Evolutionary conservation across 2,888 invertebrate species (phyloP), one percentile per base, ranked within the genome.

Genomic region (Enoplolaimus lenunculus): DNA sequence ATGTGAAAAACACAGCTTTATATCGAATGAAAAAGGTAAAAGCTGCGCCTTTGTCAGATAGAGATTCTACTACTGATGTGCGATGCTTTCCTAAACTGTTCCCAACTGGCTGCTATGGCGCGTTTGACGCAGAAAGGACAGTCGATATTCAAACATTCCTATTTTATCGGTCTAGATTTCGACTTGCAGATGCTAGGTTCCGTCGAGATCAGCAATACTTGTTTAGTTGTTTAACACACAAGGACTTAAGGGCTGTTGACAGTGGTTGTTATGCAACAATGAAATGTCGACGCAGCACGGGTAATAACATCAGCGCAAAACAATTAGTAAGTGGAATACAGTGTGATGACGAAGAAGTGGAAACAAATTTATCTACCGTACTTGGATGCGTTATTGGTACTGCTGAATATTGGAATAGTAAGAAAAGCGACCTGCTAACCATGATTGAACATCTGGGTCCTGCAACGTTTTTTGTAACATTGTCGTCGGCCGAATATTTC

Each of bases 381-480:
- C 60, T 68, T 68, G 28, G 26, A 7, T 59, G 60, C 28, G 7
- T 68, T 7, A n/a, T 29, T 64, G 68, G 68, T 59, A 68, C 68
- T n/a, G 30, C n/a, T 13, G 68, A 68, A 59, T 68, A 68, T 60
- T 68, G 59, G 68, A 3, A 31, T 3, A 59, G 26, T 7, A 29
- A 29, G 3, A 7, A 28, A 29, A 60, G 3, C 2, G 68, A 68
- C 59, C 29, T 68, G 3, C 3, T 29, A 28, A 31, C 68, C 3
- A 68, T 60, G 68, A 60, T 29, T 60, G 59, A 59, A 60, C 3
- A 7, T 7, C 30, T 68, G 60, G 68, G 68, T 28, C 60, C 59
- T 29, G 3, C 60, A 67, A 30, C 59, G 13, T 60, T 59, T 13
- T 68, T 68, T 28, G 2, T 68, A 3, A 68, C 68, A 30, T 7